phyloP scores from a whole-genome alignment of 2,113 vertebrate species.

The Carettochelys insculpta region DNA sequence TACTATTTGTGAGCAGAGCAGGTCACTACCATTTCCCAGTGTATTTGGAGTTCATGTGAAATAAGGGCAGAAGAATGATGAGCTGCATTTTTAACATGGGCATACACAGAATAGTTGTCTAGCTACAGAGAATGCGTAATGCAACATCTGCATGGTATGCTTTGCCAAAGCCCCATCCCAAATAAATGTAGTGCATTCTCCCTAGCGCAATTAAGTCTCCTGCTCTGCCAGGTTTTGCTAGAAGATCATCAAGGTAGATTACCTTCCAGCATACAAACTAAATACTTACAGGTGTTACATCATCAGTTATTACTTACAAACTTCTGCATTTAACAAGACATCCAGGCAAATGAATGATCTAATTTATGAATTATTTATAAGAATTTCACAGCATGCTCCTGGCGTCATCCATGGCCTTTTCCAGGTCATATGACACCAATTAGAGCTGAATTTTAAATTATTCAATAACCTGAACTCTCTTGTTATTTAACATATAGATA shows the following conservation, averaged over 20 bases:
- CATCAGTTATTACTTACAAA: constrained; percentile 84
- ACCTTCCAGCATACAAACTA: constrained; percentile 82
- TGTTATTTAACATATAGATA: constrained; percentile 89
- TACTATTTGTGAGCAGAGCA: constrained; percentile 60
- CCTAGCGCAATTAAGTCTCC: constrained; percentile 79
- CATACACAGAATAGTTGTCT: constrained; percentile 69
- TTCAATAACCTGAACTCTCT: constrained; percentile 87
- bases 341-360: constrained; percentile 81
- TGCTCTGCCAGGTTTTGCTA: constrained; percentile 78
- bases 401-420: constrained; percentile 84
- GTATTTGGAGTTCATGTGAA: constrained; percentile 70
- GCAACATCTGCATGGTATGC: constrained; percentile 76
- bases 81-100: constrained; percentile 66
- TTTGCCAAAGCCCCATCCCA: constrained; percentile 79
- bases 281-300: constrained; percentile 87
- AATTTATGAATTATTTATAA: constrained; percentile 86
- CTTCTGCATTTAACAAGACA: constrained; percentile 83
- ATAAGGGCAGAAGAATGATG: constrained; percentile 68
- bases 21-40: constrained; percentile 69
- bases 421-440: constrained; percentile 86
- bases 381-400: constrained; percentile 82
- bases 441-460: constrained; percentile 88
- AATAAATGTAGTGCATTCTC: constrained; percentile 80
- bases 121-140: constrained; percentile 68
- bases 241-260: constrained; percentile 86